Evolutionary conservation across 2,113 vertebrate species (phyloP).

Genomic region (Cariama cristata): DNA sequence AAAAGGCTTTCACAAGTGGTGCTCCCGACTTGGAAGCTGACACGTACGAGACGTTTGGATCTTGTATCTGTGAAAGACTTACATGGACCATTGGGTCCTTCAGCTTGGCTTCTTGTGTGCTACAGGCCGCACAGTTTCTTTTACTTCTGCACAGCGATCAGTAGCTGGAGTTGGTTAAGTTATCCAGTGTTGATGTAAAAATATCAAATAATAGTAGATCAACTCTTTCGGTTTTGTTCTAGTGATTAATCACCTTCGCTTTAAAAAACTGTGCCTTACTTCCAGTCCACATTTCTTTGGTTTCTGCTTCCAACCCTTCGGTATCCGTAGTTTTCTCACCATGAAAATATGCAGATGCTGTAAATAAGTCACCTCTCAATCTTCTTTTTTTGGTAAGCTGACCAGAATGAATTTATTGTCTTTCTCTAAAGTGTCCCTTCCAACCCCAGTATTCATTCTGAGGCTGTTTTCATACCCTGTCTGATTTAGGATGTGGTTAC

Average conservation of each 20-base stretch:
- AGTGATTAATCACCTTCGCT: background rate
- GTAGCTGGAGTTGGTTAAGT: background rate
- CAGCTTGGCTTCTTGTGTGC: background rate
- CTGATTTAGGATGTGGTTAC: constrained; percentile 56
- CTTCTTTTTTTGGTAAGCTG: constrained; percentile 14
- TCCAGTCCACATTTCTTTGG: background rate
- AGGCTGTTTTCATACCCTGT: background rate
- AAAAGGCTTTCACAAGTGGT: background rate
- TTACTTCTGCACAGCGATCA: background rate
- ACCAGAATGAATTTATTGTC: background rate
- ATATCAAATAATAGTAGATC: background rate
- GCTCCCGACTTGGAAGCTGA: background rate
- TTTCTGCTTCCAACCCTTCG: background rate
- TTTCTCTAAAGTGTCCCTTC: background rate
- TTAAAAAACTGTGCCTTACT: background rate
- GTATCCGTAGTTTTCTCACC: background rate
- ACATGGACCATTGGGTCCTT: background rate
- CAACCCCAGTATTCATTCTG: constrained; percentile 19
- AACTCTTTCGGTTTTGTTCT: background rate
- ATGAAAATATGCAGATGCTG: constrained; percentile 27
- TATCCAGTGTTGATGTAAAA: background rate
- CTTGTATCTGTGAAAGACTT: background rate
- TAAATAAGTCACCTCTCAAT: constrained; percentile 43
- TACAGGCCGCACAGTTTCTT: background rate
- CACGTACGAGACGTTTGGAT: accelerated